Percentiles rank a stretch among this genome's conserved stretches.
These are phyloP conservation scores for Philhelius pedissequus DNA, from an alignment of 2,888 invertebrate genomes.

Conservation along the genomic window DNA sequence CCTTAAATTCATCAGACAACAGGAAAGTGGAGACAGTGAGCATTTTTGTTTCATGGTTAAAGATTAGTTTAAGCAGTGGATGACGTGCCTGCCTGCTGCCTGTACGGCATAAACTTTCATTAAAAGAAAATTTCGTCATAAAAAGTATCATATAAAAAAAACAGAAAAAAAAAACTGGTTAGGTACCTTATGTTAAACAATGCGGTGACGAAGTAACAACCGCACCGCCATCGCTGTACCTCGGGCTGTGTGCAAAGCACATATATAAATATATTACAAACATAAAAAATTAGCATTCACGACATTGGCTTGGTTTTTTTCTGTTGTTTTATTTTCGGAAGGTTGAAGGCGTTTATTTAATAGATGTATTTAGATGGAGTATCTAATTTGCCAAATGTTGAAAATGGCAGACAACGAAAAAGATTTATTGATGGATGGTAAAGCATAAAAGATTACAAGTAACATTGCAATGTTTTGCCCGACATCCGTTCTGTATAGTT, in stretches of 20 bases:
- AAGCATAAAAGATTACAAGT: not conserved
- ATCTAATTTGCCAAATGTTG: not conserved
- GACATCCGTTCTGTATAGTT: not conserved
- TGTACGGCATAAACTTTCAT: slow-evolving; percentile 49
- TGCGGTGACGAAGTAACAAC: slow-evolving; percentile 7
- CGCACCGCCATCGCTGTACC: not conserved
- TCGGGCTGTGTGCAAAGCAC: not conserved
- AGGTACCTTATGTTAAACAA: not conserved
- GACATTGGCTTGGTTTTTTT: slow-evolving; percentile 32
- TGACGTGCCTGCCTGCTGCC: not conserved
- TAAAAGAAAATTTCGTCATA: slow-evolving; percentile 54
- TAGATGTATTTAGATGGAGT: not conserved
- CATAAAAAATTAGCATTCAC: slow-evolving; percentile 19
- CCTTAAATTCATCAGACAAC: not conserved
- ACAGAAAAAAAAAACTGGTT: slow-evolving; percentile 23
- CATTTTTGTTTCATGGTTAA: not conserved
- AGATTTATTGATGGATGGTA: not conserved
- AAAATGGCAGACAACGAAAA: not conserved
- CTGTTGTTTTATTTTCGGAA: not conserved
- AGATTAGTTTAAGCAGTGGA: not conserved
- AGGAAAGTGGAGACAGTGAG: not conserved
- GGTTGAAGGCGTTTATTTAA: slow-evolving; percentile 28
- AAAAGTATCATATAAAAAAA: slow-evolving; percentile 47
- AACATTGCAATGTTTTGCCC: not conserved
- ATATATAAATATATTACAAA: not conserved